phyloP scores from a whole-genome alignment of 2,113 vertebrate species.

The Dinomys branickii region DNA sequence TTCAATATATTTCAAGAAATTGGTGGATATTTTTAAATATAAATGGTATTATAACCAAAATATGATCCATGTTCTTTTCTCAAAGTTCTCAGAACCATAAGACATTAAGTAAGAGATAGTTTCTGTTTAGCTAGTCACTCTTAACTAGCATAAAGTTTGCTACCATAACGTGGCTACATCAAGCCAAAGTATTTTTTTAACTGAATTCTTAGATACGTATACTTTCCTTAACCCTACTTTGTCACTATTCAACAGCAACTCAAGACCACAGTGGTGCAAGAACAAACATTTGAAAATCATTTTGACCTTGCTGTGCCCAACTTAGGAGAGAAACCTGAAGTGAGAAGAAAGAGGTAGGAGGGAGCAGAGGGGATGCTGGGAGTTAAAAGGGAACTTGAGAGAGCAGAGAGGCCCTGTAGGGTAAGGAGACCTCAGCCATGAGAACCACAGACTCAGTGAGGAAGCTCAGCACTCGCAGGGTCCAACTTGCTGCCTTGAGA shows the following conservation, averaged over 20 bases:
- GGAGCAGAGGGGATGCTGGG: neutral
- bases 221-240: neutral
- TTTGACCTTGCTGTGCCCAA: neutral
- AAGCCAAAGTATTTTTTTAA: constrained; percentile 10
- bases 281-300: neutral
- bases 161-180: neutral
- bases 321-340: neutral
- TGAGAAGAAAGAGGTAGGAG: neutral
- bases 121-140: constrained; percentile 10
- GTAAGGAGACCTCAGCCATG: neutral
- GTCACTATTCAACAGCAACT: neutral
- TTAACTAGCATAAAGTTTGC: neutral
- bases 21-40: neutral
- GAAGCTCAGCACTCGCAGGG: neutral
- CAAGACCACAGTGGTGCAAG: neutral
- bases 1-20: neutral
- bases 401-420: neutral
- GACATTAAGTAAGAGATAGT: neutral
- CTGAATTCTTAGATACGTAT: neutral
- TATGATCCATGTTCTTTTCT: neutral
- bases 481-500: neutral
- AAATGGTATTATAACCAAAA: neutral
- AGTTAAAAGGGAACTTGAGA: neutral
- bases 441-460: neutral
- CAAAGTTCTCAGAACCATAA: neutral